Evolutionary conservation across 2,888 invertebrate genomes (phyloP), one percentile per base, ranked within the genome.

Genomic region (Drosophila lacicola): DNA sequence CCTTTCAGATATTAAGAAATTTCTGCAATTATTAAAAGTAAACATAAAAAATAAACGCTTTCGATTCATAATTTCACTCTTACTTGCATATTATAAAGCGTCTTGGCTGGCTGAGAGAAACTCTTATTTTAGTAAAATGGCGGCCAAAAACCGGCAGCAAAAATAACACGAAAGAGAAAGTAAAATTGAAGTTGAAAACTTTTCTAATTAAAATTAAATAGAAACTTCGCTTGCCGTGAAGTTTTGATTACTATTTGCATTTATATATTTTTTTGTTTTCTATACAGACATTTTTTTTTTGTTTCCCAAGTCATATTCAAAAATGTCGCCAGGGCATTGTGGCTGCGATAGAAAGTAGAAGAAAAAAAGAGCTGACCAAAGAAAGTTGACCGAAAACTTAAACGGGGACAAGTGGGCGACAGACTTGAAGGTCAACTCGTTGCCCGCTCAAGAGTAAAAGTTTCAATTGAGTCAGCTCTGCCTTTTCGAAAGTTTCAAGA

Each of bases 181-280:
- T 29, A 6, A 29, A 79, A 77, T 77, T 82, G 80, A 87, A 85
- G 82, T 85, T 75, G 79, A 74, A 85, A 85, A 85, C 72, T 85
- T 85, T 85, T 85, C 79, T 85, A 85, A 85, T 85, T 85, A 85
- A 85, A 87, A 87, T 85, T 85, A 76, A 87, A 82, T 77, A 82
- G 78, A 82, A 84, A 86, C 70, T 81, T 83, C 49, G 60, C 54
- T 74, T 65, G 25, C 64, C 47, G 39, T 67, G 62, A 86, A 83
- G 79, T 86, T 83, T 81, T 83, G 81, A 86, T 83, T 83, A 86
- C 83, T 80, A 86, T 81, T 86, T 83, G 68, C 69, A 78, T 72
- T 78, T 63, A 55, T 8, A 29, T 29, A 29, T 67, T 71, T 63
- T 65, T 56, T 25, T 41, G 54, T 46, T 47, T 61, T 63, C 37